Evolutionary conservation across 1,140 invertebrate genomes (phyloP), one percentile per base, ranked within the genome.

Genomic region (Polyergus mexicanus): DNA sequence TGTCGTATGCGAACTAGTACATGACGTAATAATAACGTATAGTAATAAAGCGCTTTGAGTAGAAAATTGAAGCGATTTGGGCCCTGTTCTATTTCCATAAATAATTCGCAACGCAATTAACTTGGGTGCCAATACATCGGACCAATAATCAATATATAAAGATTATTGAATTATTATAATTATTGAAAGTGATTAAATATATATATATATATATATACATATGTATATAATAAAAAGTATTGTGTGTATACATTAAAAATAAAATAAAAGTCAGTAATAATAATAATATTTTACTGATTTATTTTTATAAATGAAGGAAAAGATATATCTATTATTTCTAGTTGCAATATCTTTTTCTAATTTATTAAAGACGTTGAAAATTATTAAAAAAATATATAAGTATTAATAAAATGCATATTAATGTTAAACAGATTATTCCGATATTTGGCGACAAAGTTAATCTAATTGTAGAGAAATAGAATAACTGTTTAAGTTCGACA

Each of bases 51-150:
- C 78, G 78, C 78, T 83, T 35, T 83, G 78, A 83, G 78, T 83
- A 83, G 78, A 74, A 83, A 83, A 83, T 83, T 83, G 78, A 32
- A 22, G 68, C 19, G 68, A 83, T 83, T 83, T 72, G 68, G 56
- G 35, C 66, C 47, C 38, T 4, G 78, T 83, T 83, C 78, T 74
- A 83, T 83, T 83, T 83, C 78, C 78, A 83, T 47, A 74, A 74
- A 60, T 74, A 83, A 11, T 83, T 83, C 19, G 54, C 78, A 56
- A 60, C n/a, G 78, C 28, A 41, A 83, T 83, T 35, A 72, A 47
- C 13, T 25, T 51, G 25, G 25, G 25, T n/a, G 8, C 35, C 71
- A 44, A 47, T 47, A 38, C 28, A 56, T 44, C 13, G 11, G 19
- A 3, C 54, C 16, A 51, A 5, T 51, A 11, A 2, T 13, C 11